phyloP scores from a whole-genome alignment of 1,140 invertebrate species.

The Musca domestica region DNA sequence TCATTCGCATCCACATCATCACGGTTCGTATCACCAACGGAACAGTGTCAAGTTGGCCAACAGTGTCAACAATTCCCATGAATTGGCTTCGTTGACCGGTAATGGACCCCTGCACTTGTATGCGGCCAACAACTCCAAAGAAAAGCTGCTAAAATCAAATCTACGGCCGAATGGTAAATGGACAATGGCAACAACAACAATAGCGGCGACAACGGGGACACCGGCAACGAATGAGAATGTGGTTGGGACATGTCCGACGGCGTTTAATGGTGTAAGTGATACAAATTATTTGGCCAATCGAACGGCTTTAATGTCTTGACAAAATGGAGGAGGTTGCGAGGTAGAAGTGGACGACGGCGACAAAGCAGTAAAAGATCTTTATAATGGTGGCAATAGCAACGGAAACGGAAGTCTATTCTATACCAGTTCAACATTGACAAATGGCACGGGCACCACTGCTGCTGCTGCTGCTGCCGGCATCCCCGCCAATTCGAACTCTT shows the following conservation, averaged over 20 bases:
- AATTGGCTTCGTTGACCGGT: not conserved
- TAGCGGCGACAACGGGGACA: not conserved
- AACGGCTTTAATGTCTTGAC: constrained; percentile 6
- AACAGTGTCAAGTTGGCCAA: not conserved
- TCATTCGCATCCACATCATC: constrained; percentile 3
- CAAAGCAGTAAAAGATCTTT: not conserved
- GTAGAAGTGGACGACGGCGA: not conserved
- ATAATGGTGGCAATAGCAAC: not conserved
- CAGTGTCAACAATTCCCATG: not conserved
- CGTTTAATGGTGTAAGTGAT: not conserved
- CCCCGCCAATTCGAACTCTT: not conserved
- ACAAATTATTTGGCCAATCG: constrained; percentile 18
- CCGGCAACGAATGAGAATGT: too few species aligned
- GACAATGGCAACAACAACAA: not conserved
- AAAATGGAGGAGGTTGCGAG: not conserved
- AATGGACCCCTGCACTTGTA: not conserved
- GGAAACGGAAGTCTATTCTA: constrained; percentile 15
- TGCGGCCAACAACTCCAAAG: not conserved
- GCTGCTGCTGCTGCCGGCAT: not conserved
- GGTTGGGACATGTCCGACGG: not conserved
- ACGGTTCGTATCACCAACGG: not conserved
- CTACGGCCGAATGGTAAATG: not conserved
- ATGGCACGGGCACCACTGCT: constrained; percentile 20
- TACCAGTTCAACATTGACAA: constrained; percentile 35
- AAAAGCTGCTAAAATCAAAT: constrained; percentile 1